These are phyloP conservation scores for Nyctibius bracteatus DNA, from an alignment of 2,113 vertebrate genomes.

Conservation along the genomic window DNA sequence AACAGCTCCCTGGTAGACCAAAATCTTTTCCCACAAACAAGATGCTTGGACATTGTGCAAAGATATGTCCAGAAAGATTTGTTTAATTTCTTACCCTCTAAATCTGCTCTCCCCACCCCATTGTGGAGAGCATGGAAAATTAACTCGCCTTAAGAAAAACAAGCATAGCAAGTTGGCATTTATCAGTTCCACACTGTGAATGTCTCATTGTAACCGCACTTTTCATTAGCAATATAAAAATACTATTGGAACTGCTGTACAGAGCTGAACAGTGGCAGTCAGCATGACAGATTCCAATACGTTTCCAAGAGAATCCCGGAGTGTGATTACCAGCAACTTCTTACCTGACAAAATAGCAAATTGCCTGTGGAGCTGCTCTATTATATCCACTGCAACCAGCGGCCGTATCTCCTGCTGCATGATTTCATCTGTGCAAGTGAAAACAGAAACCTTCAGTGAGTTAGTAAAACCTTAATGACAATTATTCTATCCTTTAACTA, in stretches of 20 bases:
- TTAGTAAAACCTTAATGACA: neutral
- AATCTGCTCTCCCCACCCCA: neutral
- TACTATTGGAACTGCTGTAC: neutral
- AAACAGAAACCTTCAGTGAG: constrained; percentile 14
- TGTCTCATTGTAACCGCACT: neutral
- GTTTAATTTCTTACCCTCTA: neutral
- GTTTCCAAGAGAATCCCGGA: neutral
- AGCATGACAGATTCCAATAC: neutral
- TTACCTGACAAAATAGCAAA: constrained; percentile 94
- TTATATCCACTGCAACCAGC: constrained; percentile 90
- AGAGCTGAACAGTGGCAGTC: neutral
- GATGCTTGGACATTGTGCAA: neutral
- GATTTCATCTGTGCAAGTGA: constrained; percentile 87
- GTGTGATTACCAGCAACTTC: neutral
- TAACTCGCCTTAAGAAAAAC: neutral
- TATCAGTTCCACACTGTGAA: neutral
- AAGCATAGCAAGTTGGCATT: neutral
- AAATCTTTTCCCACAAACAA: constrained; percentile 28
- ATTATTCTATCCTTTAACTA: neutral
- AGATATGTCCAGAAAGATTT: neutral
- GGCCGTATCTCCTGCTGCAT: constrained; percentile 98
- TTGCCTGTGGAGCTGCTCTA: constrained; percentile 93
- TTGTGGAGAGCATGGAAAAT: neutral
- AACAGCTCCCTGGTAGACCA: neutral
- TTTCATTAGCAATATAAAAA: neutral